Conservation (phyloP, 2,888 invertebrate genomes). For the Serrognathus titanus region DNA sequence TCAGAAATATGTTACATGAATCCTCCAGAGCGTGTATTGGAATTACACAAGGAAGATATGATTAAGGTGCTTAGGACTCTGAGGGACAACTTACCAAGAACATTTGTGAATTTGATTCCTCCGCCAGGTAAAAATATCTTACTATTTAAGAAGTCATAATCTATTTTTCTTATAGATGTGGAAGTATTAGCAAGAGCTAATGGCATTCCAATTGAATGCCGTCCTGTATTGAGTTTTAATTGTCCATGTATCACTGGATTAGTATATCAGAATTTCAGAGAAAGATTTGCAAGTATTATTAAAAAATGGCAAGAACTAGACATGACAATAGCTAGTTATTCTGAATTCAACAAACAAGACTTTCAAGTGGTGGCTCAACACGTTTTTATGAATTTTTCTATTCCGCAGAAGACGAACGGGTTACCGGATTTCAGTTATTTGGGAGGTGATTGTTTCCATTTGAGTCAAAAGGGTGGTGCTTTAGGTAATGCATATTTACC, state of each 20-base stretch:
- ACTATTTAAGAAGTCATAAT: not conserved
- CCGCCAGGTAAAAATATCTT: conserved; percentile 48
- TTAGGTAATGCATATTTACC: conserved; percentile 44
- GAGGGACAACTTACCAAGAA: conserved; percentile 57
- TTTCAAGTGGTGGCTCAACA: conserved; percentile 59
- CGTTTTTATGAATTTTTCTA: conserved; percentile 45
- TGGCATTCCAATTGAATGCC: conserved; percentile 47
- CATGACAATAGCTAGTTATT: conserved; percentile 48
- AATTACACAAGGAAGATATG: conserved; percentile 52
- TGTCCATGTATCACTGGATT: conserved; percentile 58
- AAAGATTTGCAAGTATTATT: conserved; percentile 50
- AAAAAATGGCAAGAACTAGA: conserved; percentile 55
- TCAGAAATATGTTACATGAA: conserved; percentile 52
- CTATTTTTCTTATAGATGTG: conserved; percentile 40
- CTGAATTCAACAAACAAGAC: conserved; percentile 53
- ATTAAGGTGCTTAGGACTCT: conserved; percentile 51
- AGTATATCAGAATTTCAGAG: conserved; percentile 34
- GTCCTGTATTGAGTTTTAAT: conserved; percentile 47
- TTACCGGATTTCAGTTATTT: conserved; percentile 52
- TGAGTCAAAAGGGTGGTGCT: conserved; percentile 59
- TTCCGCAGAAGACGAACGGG: conserved; percentile 48
- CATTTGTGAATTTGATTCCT: conserved; percentile 56
- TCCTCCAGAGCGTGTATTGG: conserved; percentile 45
- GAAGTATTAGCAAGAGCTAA: conserved; percentile 44
- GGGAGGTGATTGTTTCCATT: conserved; percentile 62